Conservation (phyloP, 2,888 invertebrate species). For the Pandemis cinnamomeana region DNA sequence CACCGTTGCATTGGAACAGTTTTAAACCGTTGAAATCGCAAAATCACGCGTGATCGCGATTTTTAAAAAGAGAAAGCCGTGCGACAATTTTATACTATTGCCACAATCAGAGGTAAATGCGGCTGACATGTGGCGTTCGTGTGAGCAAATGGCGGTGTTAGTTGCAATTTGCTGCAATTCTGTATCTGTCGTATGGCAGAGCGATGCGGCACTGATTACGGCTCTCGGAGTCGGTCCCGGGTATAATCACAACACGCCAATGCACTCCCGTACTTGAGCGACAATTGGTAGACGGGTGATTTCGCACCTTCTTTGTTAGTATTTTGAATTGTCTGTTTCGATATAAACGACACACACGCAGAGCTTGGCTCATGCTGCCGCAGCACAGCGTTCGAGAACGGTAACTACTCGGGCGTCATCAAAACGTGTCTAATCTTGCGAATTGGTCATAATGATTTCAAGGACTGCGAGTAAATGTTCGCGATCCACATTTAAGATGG, state of each 20-base stretch:
- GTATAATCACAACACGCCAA: conserved; percentile 40
- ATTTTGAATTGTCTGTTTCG: conserved; percentile 12
- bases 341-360: conserved; percentile 11
- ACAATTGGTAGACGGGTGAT: conserved; percentile 7
- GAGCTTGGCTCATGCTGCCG: conserved; percentile 21
- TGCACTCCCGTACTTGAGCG: conserved; percentile 22
- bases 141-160: conserved; percentile 40
- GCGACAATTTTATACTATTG: conserved; percentile 42
- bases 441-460: conserved; percentile 9
- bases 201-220: conserved; percentile 40
- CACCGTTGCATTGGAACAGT: conserved; percentile 50
- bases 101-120: conserved; percentile 42
- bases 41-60: conserved; percentile 44
- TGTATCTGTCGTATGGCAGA: conserved; percentile 44
- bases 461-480: conserved; percentile 10
- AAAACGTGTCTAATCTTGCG: conserved; percentile 19
- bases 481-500: conserved; percentile 4
- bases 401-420: conserved; percentile 5
- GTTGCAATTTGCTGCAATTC: conserved; percentile 48
- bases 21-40: conserved; percentile 43
- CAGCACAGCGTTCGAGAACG: neutral
- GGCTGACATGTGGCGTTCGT: conserved; percentile 41
- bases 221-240: conserved; percentile 15
- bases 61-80: conserved; percentile 51
- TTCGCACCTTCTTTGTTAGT: conserved; percentile 20